These are phyloP conservation scores for Poeciliopsis prolifica DNA, from an alignment of 2,113 vertebrate genomes.

Conservation along the genomic window DNA sequence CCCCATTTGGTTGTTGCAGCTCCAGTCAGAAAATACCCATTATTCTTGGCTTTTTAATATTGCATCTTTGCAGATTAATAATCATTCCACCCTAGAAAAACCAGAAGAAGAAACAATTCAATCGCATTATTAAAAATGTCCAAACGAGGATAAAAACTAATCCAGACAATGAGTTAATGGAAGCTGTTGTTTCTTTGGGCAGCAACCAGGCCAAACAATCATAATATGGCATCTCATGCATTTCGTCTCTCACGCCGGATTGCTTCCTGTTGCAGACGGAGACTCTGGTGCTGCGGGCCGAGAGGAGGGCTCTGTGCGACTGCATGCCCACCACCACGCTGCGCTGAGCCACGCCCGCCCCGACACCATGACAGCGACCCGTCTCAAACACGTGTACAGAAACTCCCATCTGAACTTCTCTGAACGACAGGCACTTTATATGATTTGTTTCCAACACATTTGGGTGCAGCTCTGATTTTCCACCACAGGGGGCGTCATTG, in stretches of 20 bases:
- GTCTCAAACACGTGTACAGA: slow-evolving; percentile 40
- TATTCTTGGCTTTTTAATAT: too few relatives aligned
- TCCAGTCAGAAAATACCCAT: too few relatives aligned
- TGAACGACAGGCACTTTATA: slow-evolving; percentile 68
- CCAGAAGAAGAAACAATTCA: background rate
- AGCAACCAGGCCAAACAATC: too few relatives aligned
- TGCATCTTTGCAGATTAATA: too few relatives aligned
- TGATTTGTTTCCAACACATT: slow-evolving; percentile 24
- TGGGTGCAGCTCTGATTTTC: slow-evolving; percentile 39
- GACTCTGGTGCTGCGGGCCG: slow-evolving; percentile 88
- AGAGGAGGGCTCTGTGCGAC: slow-evolving; percentile 91
- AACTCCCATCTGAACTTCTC: slow-evolving; percentile 29
- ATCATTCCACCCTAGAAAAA: too few relatives aligned
- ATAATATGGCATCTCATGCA: too few relatives aligned
- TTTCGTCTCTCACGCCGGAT: background rate
- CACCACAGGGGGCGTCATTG: background rate
- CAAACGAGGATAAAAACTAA: background rate
- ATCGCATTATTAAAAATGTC: background rate
- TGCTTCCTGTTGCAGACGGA: slow-evolving; percentile 83
- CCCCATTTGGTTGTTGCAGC: too few relatives aligned
- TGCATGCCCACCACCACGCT: slow-evolving; percentile 85
- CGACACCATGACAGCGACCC: background rate
- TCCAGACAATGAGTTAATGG: background rate
- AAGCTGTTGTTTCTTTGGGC: too few relatives aligned
- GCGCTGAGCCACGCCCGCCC: slow-evolving; percentile 66